phyloP scores from a whole-genome alignment of 2,888 invertebrate genomes.

The Pteria penguin region DNA sequence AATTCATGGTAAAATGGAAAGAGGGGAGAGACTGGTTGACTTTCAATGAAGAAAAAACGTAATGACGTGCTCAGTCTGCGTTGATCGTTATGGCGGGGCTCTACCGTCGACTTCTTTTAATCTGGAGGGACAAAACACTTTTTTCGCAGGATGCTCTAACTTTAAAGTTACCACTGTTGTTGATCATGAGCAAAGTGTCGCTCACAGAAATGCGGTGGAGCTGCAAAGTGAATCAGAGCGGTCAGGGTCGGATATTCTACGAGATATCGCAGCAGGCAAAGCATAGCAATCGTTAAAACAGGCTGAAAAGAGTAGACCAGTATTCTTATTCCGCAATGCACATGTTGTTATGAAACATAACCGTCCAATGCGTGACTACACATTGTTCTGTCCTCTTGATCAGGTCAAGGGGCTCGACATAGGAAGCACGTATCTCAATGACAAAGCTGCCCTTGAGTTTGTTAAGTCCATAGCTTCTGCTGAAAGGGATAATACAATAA shows the following conservation, averaged over 20 bases:
- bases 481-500: conserved; percentile 27
- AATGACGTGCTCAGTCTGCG: background rate
- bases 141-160: background rate
- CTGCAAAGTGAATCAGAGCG: background rate
- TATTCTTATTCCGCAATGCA: conserved; percentile 28
- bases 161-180: background rate
- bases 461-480: conserved; percentile 21
- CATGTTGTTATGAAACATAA: conserved; percentile 41
- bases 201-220: background rate
- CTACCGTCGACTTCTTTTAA: background rate
- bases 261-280: background rate
- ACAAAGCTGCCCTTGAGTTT: conserved; percentile 41
- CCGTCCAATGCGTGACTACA: conserved; percentile 30
- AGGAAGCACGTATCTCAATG: conserved; percentile 39
- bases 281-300: background rate
- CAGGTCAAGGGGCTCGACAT: conserved; percentile 32
- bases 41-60: background rate
- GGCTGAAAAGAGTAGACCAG: background rate
- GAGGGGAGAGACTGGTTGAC: background rate
- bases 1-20: background rate
- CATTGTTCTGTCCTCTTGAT: conserved; percentile 32
- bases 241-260: background rate
- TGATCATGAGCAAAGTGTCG: background rate
- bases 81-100: background rate
- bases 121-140: background rate